These are phyloP conservation scores for Hyperoplus lanceolatus DNA, from an alignment of 2,797 vertebrate genomes.

Conservation along the genomic window DNA sequence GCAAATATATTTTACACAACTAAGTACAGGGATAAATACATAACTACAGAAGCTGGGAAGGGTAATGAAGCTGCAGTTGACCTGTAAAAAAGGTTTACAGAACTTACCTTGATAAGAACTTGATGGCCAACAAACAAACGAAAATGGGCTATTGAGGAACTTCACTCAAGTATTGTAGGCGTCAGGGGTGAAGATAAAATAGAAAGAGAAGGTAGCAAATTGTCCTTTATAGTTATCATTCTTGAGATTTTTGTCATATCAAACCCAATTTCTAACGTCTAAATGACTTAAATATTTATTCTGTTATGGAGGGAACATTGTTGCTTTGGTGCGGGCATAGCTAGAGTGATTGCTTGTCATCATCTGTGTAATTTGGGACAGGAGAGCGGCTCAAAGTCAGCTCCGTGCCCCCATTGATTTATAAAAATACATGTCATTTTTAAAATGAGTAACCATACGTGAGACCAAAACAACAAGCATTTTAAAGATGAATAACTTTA, in stretches of 20 bases:
- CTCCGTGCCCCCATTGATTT: background rate
- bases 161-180: background rate
- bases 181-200: background rate
- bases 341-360: background rate
- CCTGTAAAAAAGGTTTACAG: background rate
- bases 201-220: background rate
- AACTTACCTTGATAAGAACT: constrained; percentile 28
- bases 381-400: background rate
- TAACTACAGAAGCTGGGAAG: background rate
- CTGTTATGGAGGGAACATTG: background rate
- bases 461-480: background rate
- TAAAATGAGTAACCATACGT: constrained; percentile 1
- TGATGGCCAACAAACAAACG: background rate
- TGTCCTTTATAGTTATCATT: background rate
- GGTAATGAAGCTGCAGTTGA: background rate
- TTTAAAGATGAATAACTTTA: background rate
- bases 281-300: background rate
- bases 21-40: background rate
- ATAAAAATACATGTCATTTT: background rate
- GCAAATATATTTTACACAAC: background rate
- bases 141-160: background rate
- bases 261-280: background rate
- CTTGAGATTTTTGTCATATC: background rate
- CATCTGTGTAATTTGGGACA: background rate
- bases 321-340: background rate